Evolutionary conservation across 2,888 invertebrate species (phyloP).

Genomic region (Drosophila parthenogenetica): DNA sequence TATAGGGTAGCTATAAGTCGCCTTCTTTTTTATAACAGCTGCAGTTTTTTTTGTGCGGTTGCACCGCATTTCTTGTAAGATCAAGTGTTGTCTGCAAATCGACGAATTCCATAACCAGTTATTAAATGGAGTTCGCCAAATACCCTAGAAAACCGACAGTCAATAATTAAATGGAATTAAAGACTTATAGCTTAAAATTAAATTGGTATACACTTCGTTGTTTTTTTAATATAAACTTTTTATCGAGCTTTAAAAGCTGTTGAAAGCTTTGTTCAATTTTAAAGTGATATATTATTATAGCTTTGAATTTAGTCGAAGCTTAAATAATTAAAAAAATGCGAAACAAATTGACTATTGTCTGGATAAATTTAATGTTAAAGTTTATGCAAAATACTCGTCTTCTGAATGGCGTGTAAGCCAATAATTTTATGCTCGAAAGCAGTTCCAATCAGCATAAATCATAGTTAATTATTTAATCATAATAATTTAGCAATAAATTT

Average conservation of each 20-base stretch:
- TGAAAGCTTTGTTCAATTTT: not conserved
- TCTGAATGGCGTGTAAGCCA: not conserved
- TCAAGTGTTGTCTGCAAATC: slow-evolving; percentile 16
- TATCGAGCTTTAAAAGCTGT: too few relatives aligned
- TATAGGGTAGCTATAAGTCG: not conserved
- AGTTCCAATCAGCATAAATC: not conserved
- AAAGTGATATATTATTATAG: too few relatives aligned
- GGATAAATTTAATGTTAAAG: too few relatives aligned
- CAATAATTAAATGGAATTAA: not conserved
- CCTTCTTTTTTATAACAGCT: too few relatives aligned
- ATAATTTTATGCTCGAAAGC: slow-evolving; percentile 2
- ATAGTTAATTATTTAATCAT: not conserved
- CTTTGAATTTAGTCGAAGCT: not conserved
- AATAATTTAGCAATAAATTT: not conserved
- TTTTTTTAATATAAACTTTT: not conserved
- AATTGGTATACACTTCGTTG: too few relatives aligned
- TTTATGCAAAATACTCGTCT: not conserved
- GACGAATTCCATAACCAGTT: slow-evolving; percentile 22
- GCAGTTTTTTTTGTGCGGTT: slow-evolving; percentile 4
- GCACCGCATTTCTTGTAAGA: slow-evolving; percentile 17
- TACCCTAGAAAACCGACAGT: slow-evolving; percentile 1
- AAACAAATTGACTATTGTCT: not conserved
- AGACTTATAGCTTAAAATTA: too few relatives aligned
- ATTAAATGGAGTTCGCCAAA: slow-evolving; percentile 4
- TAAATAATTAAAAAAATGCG: not conserved